Percentiles rank a stretch among this genome's conserved stretches.
Evolutionary conservation across 1,140 invertebrate genomes (phyloP).

Genomic region (Mizuhopecten yessoensis): DNA sequence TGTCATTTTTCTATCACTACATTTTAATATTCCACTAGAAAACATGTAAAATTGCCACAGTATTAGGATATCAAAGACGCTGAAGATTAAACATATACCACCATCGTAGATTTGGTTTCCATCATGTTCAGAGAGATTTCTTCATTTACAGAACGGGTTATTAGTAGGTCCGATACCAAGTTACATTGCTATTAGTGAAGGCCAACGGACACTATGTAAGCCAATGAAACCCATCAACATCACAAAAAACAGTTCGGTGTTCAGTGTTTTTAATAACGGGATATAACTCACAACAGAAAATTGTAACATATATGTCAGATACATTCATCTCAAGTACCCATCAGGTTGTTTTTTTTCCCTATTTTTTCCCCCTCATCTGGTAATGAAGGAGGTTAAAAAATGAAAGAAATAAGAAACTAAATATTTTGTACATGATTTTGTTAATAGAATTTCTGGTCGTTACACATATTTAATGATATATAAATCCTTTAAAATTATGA

Average conservation of each 20-base stretch:
- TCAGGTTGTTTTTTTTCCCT: background rate
- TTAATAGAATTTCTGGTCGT: background rate
- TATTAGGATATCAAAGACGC: background rate
- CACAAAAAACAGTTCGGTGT: background rate
- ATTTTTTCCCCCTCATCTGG: constrained; percentile 16
- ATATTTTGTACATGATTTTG: constrained; percentile 21
- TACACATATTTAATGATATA: background rate
- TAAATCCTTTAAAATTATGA: background rate
- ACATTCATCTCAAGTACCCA: background rate
- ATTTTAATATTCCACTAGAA: background rate
- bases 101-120: constrained; percentile 31
- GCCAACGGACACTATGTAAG: background rate
- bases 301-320: background rate
- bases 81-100: background rate
- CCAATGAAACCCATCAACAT: background rate
- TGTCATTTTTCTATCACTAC: background rate
- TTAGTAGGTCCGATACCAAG: background rate
- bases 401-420: background rate
- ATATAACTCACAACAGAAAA: constrained; percentile 26
- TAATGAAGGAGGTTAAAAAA: background rate
- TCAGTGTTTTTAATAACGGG: background rate
- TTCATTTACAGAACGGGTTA: background rate
- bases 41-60: constrained; percentile 33
- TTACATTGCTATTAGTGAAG: background rate
- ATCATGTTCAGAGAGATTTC: background rate